Conservation (phyloP, 1,140 invertebrate species). For the Carposina sasakii region DNA sequence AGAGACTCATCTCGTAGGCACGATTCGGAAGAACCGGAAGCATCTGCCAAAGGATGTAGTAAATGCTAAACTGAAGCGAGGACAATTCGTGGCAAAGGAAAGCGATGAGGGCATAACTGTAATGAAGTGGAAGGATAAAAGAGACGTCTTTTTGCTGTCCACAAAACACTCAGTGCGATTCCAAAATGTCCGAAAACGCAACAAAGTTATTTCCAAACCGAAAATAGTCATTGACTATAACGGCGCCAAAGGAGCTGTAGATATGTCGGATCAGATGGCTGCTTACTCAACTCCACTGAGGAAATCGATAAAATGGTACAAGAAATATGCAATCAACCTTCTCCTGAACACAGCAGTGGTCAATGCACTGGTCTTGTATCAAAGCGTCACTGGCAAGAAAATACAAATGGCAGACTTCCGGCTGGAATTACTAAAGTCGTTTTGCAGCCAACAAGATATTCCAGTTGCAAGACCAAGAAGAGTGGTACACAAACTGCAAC, state of each 20-base stretch:
- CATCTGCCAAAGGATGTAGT: constrained; percentile 35
- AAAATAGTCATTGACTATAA: constrained; percentile 50
- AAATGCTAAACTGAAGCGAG: constrained; percentile 34
- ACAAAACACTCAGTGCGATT: constrained; percentile 43
- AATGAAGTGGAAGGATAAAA: constrained; percentile 58
- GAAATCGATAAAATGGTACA: constrained; percentile 51
- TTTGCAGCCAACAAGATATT: too few relatives aligned
- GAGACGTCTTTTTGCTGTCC: constrained; percentile 44
- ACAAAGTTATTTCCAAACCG: constrained; percentile 29
- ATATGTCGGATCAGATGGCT: constrained; percentile 49
- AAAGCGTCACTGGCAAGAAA: constrained; percentile 5
- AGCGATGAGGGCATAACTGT: constrained; percentile 49
- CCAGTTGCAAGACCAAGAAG: constrained; percentile 2
- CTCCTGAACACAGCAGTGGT: constrained; percentile 36
- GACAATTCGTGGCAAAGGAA: constrained; percentile 31
- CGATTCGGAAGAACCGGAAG: constrained; percentile 42
- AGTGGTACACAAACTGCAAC: constrained; percentile 20
- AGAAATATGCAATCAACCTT: constrained; percentile 42
- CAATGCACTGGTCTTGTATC: too few relatives aligned
- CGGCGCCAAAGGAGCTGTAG: constrained; percentile 41
- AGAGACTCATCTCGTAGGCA: constrained; percentile 54
- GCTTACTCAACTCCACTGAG: constrained; percentile 38
- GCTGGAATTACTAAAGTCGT: constrained; percentile 6
- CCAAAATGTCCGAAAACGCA: constrained; percentile 15
- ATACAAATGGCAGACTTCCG: constrained; percentile 13